Evolutionary conservation across 2,113 vertebrate genomes (phyloP).

Genomic region (Polyodon spathula): DNA sequence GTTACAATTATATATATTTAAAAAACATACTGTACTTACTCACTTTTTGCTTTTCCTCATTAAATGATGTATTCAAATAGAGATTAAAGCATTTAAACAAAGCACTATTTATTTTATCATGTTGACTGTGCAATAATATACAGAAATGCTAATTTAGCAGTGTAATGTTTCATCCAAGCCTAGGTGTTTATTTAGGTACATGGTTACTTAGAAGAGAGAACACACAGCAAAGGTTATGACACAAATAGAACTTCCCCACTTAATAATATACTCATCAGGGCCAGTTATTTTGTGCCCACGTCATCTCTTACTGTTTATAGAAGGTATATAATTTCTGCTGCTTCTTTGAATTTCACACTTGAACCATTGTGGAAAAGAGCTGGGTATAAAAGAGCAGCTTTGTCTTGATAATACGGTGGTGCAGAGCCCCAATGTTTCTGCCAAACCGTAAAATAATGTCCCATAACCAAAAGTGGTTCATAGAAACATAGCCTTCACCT

Average conservation of each 20-base stretch:
- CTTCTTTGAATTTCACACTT: slow-evolving; percentile 47
- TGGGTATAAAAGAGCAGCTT: slow-evolving; percentile 52
- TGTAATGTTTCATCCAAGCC: neutral
- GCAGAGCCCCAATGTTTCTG: slow-evolving; percentile 36
- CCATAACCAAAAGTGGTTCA: slow-evolving; percentile 32
- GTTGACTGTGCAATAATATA: too few species aligned
- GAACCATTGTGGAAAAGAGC: slow-evolving; percentile 38
- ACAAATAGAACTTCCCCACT: slow-evolving; percentile 31
- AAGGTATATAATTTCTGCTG: slow-evolving; percentile 47
- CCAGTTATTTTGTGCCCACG: slow-evolving; percentile 36
- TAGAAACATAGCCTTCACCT: slow-evolving; percentile 41
- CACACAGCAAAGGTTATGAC: slow-evolving; percentile 33
- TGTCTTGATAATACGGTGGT: slow-evolving; percentile 36
- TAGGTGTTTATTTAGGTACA: slow-evolving; percentile 11
- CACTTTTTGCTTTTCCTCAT: too few species aligned
- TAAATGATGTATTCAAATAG: too few species aligned
- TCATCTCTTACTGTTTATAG: slow-evolving; percentile 36
- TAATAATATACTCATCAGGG: slow-evolving; percentile 32
- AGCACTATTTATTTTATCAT: too few species aligned
- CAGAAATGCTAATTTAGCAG: too few species aligned
- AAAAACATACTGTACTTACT: too few species aligned
- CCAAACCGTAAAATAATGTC: slow-evolving; percentile 36
- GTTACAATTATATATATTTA: too few species aligned
- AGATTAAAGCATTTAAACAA: too few species aligned
- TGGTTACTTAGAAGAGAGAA: slow-evolving; percentile 27